Conservation (phyloP, 1,140 invertebrate genomes). For the Wiebesia pumilae region DNA sequence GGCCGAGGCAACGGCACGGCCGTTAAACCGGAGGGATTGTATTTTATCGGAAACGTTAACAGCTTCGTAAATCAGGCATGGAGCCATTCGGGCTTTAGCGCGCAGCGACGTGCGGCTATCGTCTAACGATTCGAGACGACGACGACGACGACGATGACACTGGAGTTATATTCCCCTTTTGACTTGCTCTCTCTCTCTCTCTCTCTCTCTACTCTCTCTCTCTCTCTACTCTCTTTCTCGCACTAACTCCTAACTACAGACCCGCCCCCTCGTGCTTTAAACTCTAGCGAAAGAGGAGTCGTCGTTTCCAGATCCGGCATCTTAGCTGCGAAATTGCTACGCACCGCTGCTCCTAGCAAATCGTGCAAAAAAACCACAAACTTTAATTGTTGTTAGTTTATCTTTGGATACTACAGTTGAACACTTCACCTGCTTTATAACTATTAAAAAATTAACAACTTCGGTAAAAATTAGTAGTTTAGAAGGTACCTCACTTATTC, state of each 20-base stretch:
- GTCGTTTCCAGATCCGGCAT: constrained; percentile 40
- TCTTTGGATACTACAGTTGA: not conserved
- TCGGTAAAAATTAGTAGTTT: too few species aligned
- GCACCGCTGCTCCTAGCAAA: not conserved
- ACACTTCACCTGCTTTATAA: too few species aligned
- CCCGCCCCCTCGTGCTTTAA: constrained; percentile 8
- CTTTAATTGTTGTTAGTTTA: not conserved
- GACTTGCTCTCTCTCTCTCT: not conserved
- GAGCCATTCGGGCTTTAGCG: constrained; percentile 65
- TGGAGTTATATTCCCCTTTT: not conserved
- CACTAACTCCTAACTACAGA: not conserved
- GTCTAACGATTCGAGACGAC: constrained; percentile 64
- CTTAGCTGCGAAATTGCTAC: constrained; percentile 16
- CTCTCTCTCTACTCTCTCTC: not conserved
- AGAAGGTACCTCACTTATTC: too few species aligned
- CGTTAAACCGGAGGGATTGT: constrained; percentile 62
- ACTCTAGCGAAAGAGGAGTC: constrained; percentile 31
- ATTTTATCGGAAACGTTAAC: constrained; percentile 74
- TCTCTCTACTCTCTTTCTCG: not conserved
- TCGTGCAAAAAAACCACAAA: not conserved
- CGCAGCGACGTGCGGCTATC: constrained; percentile 57
- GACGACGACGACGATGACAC: constrained; percentile 17
- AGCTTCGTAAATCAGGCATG: constrained; percentile 70
- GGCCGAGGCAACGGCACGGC: constrained; percentile 42
- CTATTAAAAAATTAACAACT: too few species aligned